These are phyloP conservation scores for Tenthredo mesomela DNA, from an alignment of 2,888 invertebrate species.

Conservation along the genomic window DNA sequence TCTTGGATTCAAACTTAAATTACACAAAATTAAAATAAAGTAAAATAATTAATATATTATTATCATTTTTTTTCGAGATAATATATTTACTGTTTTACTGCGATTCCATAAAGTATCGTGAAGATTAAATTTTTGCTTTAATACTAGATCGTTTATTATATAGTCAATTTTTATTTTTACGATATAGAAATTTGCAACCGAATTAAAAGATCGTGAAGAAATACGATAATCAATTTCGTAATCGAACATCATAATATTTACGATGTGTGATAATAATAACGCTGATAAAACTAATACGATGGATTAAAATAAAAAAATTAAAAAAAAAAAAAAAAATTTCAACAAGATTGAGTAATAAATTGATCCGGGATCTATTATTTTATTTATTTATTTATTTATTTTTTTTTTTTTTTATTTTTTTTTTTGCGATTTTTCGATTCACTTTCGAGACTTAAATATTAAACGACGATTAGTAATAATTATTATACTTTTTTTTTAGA, in stretches of 20 bases:
- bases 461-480: neutral
- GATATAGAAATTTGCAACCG: neutral
- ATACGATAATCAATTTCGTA: neutral
- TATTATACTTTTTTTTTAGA: neutral
- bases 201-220: neutral
- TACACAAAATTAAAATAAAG: slow-evolving; percentile 97
- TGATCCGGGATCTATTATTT: neutral
- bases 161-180: neutral
- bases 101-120: neutral
- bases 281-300: too few species aligned
- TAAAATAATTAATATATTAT: slow-evolving; percentile 72
- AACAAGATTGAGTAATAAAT: neutral
- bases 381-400: too few species aligned
- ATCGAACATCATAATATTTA: neutral
- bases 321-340: neutral
- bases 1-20: slow-evolving; percentile 96
- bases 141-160: neutral
- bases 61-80: neutral
- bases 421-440: neutral
- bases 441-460: neutral
- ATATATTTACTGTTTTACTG: too few species aligned
- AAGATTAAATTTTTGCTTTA: neutral
- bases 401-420: too few species aligned
- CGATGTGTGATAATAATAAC: too few species aligned
- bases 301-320: neutral